Base-by-base conservation (phyloP, 2,113 vertebrate species). In the Limnothrissa miodon region DNA sequence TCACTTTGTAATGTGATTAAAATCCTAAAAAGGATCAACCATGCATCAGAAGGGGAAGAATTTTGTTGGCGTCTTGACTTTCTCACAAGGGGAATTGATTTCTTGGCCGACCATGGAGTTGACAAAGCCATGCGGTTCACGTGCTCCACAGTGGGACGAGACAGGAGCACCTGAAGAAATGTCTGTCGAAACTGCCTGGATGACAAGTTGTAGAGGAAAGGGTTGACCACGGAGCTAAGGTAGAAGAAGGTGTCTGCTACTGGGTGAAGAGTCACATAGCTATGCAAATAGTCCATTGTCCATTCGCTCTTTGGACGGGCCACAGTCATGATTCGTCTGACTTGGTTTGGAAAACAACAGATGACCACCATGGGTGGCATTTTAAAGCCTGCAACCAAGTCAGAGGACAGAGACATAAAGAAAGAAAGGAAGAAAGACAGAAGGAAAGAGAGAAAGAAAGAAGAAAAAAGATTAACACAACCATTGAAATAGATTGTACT, bases 311-410 rank as follows among this genome's bases (percentile, higher is more conserved):
- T 99, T 1, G 96, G 96, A n/a, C 90, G 87, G 0, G 94, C 90
- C 0, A 96, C 98, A 2, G 95, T 92, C 98, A 99, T 97, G 74
- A 99, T 93, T 45, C 97, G 95, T 0, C 95, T 94, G 0, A 97
- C 90, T 93, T 99, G 98, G 91, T 96, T 96, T 6, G 98, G 98
- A 90, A 97, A 93, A 98, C 98, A 99, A 89, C 96, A 99, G 0
- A 96, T 83, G 0, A 94, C 95, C 89, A 99, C n/a, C n/a, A n/a
- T n/a, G n/a, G n/a, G 83, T 0, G 95, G 1, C 29, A 70, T 29
- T 33, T 36, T 70, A 29, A 70, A 70, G 25, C 62, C 62, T 70
- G 62, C 36, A 70, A 70, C 3, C 19, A 53, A 53, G 51, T 53
- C 17, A 48, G 15, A 48, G 39, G 46, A 33, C 42, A 42, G 42